Conservation (phyloP, 2,113 vertebrate species). For the Myxocyprinus asiaticus region DNA sequence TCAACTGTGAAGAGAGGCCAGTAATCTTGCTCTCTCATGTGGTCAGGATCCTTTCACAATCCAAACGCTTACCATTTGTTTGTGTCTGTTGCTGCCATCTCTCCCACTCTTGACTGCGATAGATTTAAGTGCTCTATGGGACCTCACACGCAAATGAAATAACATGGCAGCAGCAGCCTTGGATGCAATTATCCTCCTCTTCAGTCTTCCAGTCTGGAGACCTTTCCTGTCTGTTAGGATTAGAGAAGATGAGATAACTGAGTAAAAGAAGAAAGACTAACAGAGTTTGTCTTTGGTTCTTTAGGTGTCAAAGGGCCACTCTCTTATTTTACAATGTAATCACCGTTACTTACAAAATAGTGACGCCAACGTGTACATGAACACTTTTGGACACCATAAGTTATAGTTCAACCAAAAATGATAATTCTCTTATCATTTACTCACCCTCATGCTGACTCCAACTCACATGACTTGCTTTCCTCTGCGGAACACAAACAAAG, state of each 20-base stretch:
- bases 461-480: too few relatives aligned
- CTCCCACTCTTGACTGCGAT: conserved; percentile 40
- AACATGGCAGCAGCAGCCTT: conserved; percentile 42
- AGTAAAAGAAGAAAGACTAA: background rate
- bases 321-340: too few relatives aligned
- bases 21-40: conserved; percentile 48
- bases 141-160: conserved; percentile 51
- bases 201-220: conserved; percentile 33
- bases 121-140: conserved; percentile 33
- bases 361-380: too few relatives aligned
- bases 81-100: conserved; percentile 4
- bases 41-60: conserved; percentile 47
- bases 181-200: conserved; percentile 51
- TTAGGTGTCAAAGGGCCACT: too few relatives aligned
- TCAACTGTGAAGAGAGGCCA: conserved; percentile 27
- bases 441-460: too few relatives aligned
- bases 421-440: too few relatives aligned
- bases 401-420: too few relatives aligned
- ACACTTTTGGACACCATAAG: too few relatives aligned
- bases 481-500: too few relatives aligned
- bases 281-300: background rate
- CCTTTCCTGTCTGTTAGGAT: conserved; percentile 15
- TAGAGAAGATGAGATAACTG: background rate
- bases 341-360: too few relatives aligned
- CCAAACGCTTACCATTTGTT: conserved; percentile 19